Percentiles rank a stretch among this genome's conserved stretches.
Conservation (phyloP, 2,113 vertebrate species). For the Struthidea cinerea region DNA sequence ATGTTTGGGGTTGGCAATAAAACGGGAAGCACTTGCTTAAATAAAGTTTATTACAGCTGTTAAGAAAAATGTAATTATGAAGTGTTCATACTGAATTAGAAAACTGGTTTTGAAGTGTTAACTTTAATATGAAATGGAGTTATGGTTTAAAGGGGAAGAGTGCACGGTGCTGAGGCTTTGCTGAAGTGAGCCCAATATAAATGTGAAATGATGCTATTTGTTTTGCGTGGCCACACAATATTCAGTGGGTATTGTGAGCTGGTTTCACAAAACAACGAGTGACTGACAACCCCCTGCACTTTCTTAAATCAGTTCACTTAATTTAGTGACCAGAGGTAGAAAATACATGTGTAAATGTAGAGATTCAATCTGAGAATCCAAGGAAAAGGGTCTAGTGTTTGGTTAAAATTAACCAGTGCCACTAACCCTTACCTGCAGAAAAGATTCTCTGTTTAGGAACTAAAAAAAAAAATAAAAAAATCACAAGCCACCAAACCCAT, state of each 20-base stretch:
- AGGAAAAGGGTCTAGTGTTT: neutral
- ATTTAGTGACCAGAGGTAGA: neutral
- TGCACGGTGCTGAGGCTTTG: neutral
- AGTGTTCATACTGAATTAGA: constrained; percentile 65
- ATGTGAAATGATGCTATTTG: neutral
- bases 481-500: neutral
- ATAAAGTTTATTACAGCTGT: constrained; percentile 77
- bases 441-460: neutral
- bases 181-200: neutral
- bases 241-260: neutral
- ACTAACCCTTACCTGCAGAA: neutral
- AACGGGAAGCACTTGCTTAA: constrained; percentile 70
- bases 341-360: neutral
- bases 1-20: constrained; percentile 73
- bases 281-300: neutral
- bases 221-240: neutral
- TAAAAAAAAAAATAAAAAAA: neutral
- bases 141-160: constrained; percentile 33
- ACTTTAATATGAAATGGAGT: constrained; percentile 49
- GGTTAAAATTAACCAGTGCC: neutral
- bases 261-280: neutral
- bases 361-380: neutral
- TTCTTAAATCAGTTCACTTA: neutral
- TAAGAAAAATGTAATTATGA: constrained; percentile 72
- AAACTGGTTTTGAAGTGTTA: constrained; percentile 61